Evolutionary conservation across 1,140 invertebrate genomes (phyloP).

Genomic region (Agrypnia vestita): DNA sequence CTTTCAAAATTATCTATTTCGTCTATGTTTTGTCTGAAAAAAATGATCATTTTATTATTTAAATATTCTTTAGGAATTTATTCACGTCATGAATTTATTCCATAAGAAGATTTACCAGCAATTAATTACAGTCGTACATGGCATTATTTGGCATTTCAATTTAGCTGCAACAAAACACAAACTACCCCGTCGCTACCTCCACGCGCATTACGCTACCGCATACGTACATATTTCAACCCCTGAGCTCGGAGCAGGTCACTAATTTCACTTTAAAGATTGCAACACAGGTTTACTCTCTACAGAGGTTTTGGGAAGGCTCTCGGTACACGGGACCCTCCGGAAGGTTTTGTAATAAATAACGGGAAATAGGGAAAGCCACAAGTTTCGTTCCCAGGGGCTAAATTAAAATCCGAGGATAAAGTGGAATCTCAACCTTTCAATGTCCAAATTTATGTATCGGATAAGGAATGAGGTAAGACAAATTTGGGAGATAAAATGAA

Average conservation of each 20-base stretch:
- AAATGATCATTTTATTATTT: too few relatives aligned
- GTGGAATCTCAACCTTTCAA: constrained; percentile 27
- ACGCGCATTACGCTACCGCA: not conserved
- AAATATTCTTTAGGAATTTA: too few relatives aligned
- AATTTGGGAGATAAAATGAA: constrained; percentile 30
- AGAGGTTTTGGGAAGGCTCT: constrained; percentile 30
- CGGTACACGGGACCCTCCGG: constrained; percentile 20
- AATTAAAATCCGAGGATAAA: constrained; percentile 42
- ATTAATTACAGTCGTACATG: too few relatives aligned
- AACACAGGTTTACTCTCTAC: constrained; percentile 19
- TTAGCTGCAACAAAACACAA: not conserved
- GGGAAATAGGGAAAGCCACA: constrained; percentile 46
- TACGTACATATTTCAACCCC: constrained; percentile 32
- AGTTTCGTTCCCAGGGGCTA: constrained; percentile 38
- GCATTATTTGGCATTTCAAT: too few relatives aligned
- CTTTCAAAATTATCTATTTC: too few relatives aligned
- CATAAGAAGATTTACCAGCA: too few relatives aligned
- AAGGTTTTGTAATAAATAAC: constrained; percentile 46
- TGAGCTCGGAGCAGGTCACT: constrained; percentile 38
- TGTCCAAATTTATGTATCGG: constrained; percentile 31
- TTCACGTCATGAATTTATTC: too few relatives aligned
- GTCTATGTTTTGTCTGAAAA: too few relatives aligned
- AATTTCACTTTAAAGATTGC: constrained; percentile 57
- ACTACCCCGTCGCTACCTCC: not conserved
- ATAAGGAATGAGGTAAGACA: constrained; percentile 36